phyloP scores from a whole-genome alignment of 1,140 invertebrate species.

The Lasaia peninsularis region DNA sequence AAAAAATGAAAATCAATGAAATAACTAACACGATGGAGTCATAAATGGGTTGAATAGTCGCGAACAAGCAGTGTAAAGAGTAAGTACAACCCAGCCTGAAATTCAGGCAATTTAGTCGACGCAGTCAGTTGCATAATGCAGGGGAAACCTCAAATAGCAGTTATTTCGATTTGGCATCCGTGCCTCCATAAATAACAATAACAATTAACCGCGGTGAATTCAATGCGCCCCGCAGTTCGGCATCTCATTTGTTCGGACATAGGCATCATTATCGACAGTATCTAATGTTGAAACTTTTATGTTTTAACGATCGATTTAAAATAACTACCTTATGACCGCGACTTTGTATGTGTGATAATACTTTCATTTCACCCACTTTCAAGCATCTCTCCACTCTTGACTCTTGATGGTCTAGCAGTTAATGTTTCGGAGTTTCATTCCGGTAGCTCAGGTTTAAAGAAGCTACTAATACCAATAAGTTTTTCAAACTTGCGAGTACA shows the following conservation, averaged over 20 bases:
- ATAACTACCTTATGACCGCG: too few relatives aligned
- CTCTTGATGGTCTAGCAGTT: too few relatives aligned
- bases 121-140: conserved; percentile 21
- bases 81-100: not conserved
- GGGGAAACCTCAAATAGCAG: conserved; percentile 31
- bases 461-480: too few relatives aligned
- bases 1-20: too few relatives aligned
- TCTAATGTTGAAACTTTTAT: conserved; percentile 9
- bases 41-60: not conserved
- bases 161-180: conserved; percentile 32
- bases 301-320: too few relatives aligned
- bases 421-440: too few relatives aligned
- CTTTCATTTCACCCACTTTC: too few relatives aligned
- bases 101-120: conserved; percentile 8
- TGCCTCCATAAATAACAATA: conserved; percentile 30
- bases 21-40: not conserved
- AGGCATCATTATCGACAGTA: conserved; percentile 21
- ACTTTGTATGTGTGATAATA: too few relatives aligned
- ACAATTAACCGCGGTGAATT: conserved; percentile 29
- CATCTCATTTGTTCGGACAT: conserved; percentile 31
- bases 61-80: not conserved
- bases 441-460: too few relatives aligned
- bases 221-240: conserved; percentile 24
- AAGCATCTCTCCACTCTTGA: too few relatives aligned
- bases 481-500: too few relatives aligned